Conservation (phyloP, 2,113 vertebrate genomes). For the Gorsachius goisagi region DNA sequence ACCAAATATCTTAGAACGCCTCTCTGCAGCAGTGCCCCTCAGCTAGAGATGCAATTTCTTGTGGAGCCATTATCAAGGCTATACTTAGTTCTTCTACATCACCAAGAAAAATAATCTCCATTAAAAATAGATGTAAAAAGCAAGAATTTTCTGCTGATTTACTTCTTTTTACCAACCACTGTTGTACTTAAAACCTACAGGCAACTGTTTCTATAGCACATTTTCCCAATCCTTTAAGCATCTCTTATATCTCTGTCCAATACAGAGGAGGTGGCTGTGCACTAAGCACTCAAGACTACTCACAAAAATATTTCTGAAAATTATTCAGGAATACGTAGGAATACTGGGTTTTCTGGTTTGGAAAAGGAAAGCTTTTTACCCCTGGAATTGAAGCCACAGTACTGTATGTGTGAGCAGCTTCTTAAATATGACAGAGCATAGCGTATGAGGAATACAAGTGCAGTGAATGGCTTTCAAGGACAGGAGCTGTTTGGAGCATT, state of each 20-base stretch:
- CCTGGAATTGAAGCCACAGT: not conserved
- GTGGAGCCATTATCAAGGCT: not conserved
- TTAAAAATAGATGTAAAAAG: not conserved
- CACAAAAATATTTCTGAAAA: not conserved
- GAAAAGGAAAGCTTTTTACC: not conserved
- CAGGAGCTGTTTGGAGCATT: not conserved
- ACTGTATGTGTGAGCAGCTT: not conserved
- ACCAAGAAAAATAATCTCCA: not conserved
- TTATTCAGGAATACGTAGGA: not conserved
- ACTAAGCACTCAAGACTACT: not conserved
- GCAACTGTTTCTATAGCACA: not conserved
- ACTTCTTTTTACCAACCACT: not conserved
- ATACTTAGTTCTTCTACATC: not conserved
- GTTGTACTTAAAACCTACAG: not conserved
- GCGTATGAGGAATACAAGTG: not conserved
- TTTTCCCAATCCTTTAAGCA: not conserved
- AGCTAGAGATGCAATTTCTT: not conserved
- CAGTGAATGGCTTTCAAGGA: conserved; percentile 43
- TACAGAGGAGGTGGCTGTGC: not conserved
- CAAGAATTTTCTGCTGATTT: not conserved
- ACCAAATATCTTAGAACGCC: not conserved
- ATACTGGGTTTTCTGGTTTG: not conserved
- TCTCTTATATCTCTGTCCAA: not conserved
- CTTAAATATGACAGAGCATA: not conserved
- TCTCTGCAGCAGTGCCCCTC: not conserved